These are phyloP conservation scores for Rhabdomys dilectus DNA, from an alignment of 2,113 vertebrate genomes.

Conservation along the genomic window DNA sequence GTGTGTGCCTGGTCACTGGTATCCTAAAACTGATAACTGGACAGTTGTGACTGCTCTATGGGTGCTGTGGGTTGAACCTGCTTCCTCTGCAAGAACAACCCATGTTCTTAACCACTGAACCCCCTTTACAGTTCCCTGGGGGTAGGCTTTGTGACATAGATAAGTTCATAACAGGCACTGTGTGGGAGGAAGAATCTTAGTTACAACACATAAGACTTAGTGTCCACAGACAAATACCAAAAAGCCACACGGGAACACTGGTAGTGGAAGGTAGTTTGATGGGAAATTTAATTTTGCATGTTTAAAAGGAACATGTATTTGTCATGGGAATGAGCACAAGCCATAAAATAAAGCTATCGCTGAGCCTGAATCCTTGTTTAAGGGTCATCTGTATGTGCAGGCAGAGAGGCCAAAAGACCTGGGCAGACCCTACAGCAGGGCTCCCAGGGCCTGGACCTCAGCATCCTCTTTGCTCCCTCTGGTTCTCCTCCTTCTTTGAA, in stretches of 20 bases:
- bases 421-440: background rate
- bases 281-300: background rate
- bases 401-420: background rate
- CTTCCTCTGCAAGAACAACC: background rate
- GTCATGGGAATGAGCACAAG: background rate
- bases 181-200: background rate
- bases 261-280: background rate
- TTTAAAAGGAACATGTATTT: background rate
- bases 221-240: background rate
- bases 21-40: background rate
- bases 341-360: background rate
- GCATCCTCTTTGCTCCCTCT: background rate
- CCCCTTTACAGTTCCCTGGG: background rate
- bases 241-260: background rate
- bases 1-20: background rate
- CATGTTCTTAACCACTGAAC: background rate
- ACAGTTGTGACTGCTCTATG: background rate
- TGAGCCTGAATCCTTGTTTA: background rate
- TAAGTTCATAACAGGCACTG: background rate
- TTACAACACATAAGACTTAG: background rate
- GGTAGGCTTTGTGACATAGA: background rate
- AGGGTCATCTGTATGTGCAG: background rate
- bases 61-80: background rate
- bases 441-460: background rate
- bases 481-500: constrained; percentile 15